Base-by-base conservation (phyloP, 2,888 invertebrate genomes). In the Ochropleura plecta region DNA sequence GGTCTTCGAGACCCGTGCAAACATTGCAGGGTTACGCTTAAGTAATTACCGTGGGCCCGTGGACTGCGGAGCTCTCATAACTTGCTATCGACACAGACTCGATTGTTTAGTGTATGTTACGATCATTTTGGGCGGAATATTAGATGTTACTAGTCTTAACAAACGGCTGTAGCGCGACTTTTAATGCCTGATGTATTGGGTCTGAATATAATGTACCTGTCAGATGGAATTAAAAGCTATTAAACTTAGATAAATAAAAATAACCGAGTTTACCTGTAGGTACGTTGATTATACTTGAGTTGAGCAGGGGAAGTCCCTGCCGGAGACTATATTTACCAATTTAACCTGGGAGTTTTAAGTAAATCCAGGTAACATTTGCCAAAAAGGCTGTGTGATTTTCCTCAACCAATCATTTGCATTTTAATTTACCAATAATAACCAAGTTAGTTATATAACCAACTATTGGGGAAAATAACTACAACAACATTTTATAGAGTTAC, bases 41-140 rank as follows among this genome's bases (percentile, higher is more conserved):
- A 94, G 94, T 93, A 94, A 94, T 94, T 93, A 94, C 92, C 93
- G 92, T 90, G 91, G 90, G 90, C 92, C 46, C 18, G 67, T 14
- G 62, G 89, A 90, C 92, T 93, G 93, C 18, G 71, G 71, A 70
- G 40, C 93, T 93, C 93, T 93, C 93, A 93, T 93, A 94, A 93
- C 92, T 91, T 87, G 88, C 88, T 82, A 82, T 89, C 88, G 89
- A 84, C 88, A 90, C 14, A 44, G 62, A 20, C 90, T 90, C 85
- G 88, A 88, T 87, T 92, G 93, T 92, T 93, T 92, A 72, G 64
- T 55, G 67, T 60, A 53, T 66, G 73, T 80, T 73, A 73, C 70
- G 66, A 48, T 81, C 73, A 83, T 86, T 77, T 30, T 73, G 71
- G 70, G 81, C 64, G 57, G 67, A 46, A 48, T 51, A 73, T 71